These are phyloP conservation scores for Alouatta palliata DNA, from an alignment of 2,113 vertebrate genomes.

Conservation along the genomic window DNA sequence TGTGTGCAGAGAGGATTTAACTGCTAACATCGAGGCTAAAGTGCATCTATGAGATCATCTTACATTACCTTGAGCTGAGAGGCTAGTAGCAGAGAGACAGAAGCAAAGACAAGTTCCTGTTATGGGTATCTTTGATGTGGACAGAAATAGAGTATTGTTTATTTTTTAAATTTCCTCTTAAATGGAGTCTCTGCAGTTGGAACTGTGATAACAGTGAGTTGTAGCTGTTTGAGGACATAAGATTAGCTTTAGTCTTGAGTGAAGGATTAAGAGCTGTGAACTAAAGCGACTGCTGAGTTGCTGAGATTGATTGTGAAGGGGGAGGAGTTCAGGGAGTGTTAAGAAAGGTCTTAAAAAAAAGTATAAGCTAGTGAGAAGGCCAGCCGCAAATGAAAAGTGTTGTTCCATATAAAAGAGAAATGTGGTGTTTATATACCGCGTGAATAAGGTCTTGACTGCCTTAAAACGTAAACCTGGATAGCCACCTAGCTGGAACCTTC, in stretches of 20 bases:
- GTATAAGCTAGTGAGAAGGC: not conserved
- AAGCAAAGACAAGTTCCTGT: not conserved
- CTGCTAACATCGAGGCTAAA: not conserved
- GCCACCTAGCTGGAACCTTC: not conserved
- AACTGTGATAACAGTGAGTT: conserved; percentile 1
- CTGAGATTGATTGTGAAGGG: not conserved
- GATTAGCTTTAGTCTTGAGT: not conserved
- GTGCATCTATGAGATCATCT: not conserved
- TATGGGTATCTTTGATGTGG: not conserved
- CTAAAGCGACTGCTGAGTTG: not conserved
- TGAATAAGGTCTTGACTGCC: not conserved
- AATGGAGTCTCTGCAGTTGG: not conserved
- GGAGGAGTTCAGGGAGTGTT: not conserved
- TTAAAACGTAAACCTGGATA: not conserved
- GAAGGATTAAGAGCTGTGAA: conserved; percentile 5
- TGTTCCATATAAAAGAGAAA: not conserved
- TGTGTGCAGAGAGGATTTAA: conserved; percentile 2
- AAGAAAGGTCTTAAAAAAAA: conserved; percentile 6
- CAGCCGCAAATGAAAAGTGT: not conserved
- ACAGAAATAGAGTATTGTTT: not conserved
- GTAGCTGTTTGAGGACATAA: not conserved
- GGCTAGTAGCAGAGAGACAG: not conserved
- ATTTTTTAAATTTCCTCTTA: conserved; percentile 12
- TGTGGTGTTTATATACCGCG: not conserved
- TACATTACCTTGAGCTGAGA: not conserved